A percentile compares a stretch with the other conserved stretches of the same genome.
Evolutionary conservation across 2,888 invertebrate species (phyloP).

Genomic region (Melanophora roralis): DNA sequence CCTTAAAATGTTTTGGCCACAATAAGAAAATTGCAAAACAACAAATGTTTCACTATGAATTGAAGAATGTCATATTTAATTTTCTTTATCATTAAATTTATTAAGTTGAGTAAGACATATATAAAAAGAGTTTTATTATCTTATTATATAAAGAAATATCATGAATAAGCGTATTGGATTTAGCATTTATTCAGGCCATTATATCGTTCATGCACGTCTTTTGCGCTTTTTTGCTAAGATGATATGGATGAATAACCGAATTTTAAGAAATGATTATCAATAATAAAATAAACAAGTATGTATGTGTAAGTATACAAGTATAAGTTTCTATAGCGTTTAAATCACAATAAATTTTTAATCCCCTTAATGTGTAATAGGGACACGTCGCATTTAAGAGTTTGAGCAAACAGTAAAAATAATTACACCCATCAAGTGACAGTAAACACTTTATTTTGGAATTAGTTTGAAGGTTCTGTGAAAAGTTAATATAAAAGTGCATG

Average conservation of each 20-base stretch:
- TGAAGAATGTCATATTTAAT: too few species aligned
- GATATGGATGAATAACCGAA: background rate
- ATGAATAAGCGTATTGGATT: constrained; percentile 36
- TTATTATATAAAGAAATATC: constrained; percentile 27
- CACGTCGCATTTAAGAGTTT: constrained; percentile 36
- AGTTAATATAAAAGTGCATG: too few species aligned
- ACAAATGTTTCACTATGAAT: background rate
- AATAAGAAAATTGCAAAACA: too few species aligned
- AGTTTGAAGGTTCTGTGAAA: too few species aligned
- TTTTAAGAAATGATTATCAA: background rate
- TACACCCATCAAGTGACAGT: too few species aligned
- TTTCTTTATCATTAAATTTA: too few species aligned
- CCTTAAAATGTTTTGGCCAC: too few species aligned
- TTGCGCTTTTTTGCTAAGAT: background rate
- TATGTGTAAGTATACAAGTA: background rate
- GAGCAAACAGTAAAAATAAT: background rate
- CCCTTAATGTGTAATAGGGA: constrained; percentile 34
- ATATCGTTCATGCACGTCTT: background rate
- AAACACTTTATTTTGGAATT: too few species aligned
- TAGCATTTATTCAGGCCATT: background rate
- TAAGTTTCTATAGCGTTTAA: constrained; percentile 2
- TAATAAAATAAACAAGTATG: background rate
- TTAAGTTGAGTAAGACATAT: too few species aligned
- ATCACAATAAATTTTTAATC: constrained; percentile 54
- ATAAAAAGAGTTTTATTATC: too few species aligned